Conservation (phyloP, 2,888 invertebrate genomes). For the Chloromyia formosa region DNA sequence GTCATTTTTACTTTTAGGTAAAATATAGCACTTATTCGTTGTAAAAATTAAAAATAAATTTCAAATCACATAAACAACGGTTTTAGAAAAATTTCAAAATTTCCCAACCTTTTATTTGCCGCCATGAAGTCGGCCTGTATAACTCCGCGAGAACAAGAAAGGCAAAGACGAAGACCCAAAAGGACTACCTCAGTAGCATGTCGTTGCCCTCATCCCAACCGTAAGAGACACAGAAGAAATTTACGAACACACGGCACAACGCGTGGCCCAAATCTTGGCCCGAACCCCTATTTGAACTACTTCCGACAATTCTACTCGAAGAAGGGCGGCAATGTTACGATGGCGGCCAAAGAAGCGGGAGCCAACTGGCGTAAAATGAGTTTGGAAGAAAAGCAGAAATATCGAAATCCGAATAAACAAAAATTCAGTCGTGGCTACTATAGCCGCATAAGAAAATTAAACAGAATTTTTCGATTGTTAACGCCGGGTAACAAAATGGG, state of each 20-base stretch:
- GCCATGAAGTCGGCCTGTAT: too few relatives aligned
- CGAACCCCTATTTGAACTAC: constrained; percentile 48
- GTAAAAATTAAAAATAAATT: too few relatives aligned
- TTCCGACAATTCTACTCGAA: constrained; percentile 45
- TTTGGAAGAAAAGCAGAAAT: constrained; percentile 26
- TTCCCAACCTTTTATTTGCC: too few relatives aligned
- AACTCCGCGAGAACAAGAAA: background rate
- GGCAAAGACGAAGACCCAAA: background rate
- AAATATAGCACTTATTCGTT: too few relatives aligned
- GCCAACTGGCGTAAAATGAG: constrained; percentile 46
- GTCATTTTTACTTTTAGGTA: too few relatives aligned
- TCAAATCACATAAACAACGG: too few relatives aligned
- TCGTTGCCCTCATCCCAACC: background rate
- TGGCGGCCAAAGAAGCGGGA: constrained; percentile 45
- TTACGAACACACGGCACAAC: constrained; percentile 21
- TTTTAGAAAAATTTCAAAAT: too few relatives aligned
- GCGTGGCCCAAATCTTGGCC: background rate
- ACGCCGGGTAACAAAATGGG: background rate
- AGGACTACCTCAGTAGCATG: background rate
- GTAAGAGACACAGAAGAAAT: background rate
- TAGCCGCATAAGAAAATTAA: constrained; percentile 38
- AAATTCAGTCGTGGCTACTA: constrained; percentile 3
- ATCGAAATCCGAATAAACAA: background rate
- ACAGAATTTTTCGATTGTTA: constrained; percentile 32
- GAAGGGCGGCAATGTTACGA: constrained; percentile 37